Evolutionary conservation across 2,797 vertebrate genomes (phyloP), one percentile per base, ranked within the genome.

Genomic region (Fratercula arctica): DNA sequence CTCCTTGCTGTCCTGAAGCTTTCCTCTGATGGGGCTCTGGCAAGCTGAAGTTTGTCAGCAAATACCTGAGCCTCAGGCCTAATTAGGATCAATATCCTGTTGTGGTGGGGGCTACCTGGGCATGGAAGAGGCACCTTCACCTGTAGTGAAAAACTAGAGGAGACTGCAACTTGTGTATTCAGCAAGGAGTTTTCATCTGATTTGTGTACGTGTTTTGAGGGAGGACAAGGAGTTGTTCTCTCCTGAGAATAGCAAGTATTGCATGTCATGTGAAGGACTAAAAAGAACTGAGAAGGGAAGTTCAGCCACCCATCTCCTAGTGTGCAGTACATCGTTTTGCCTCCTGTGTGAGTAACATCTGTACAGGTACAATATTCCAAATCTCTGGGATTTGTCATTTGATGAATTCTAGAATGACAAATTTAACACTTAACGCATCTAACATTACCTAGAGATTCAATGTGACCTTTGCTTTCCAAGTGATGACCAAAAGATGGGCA

Each of bases 21-120:
- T n/a, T 53, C 28, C 35, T 61, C 50, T 37, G 46, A 29, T 1
- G 2, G 29, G 16, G 16, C 48, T 86, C 61, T 83, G 72, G 8
- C 17, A 35, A 78, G n/a, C 51, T 69, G 61, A 48, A 43, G 69
- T 50, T 88, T 64, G 60, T 64, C 56, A 78, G 45, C 56, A 78
- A 60, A 66, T 15, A 82, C 46, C 26, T 1, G 7, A 23, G 57
- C 29, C 25, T 66, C 16, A 13, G 26, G 16, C 57, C 57, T 73
- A 8, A 43, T 48, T 37, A 12, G 57, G 46, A 25, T 74, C 1
- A 2, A 10, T 61, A 54, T 2, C 16, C 41, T 57, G 1, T 46
- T 48, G n/a, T 14, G 13, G 11, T 28, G n/a, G 35, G 14, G 16
- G 6, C 26, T 73, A 0, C 1, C 0, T 4, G 10, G 46, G 16